Base-by-base conservation (phyloP, 2,797 vertebrate species). In the Aphelocoma californica region DNA sequence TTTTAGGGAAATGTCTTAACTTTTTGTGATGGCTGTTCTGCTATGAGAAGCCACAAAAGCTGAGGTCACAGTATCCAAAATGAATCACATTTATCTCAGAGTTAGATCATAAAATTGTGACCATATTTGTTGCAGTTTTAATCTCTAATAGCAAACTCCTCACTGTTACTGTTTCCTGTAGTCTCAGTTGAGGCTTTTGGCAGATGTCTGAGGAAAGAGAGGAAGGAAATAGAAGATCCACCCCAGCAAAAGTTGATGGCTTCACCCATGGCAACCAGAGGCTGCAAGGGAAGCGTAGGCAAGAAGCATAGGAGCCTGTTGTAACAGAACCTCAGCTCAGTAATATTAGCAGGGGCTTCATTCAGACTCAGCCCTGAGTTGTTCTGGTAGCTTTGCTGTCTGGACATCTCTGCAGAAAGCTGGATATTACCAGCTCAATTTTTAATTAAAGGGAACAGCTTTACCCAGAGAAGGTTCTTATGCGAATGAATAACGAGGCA, bases 181-280 rank as follows among this genome's bases (percentile, higher is more conserved):
- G 60, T 18, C 66, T 95, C 60, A 91, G 62, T 73, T 70, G 90
- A 81, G 87, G 79, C 32, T 92, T 95, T 89, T 94, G 94, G 86
- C 81, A 84, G n/a, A 9, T 91, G 79, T 51, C 48, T 92, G 82
- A 95, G 96, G 94, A 97, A 96, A 91, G 34, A 83, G 44, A 96
- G 94, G 96, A 97, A 97, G 94, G 94, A 97, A 97, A 44, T 65
- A 86, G 80, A 95, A 93, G 72, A 75, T 81, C 93, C 84, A 93
- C 88, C 84, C 89, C 73, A 91, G 69, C 92, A 58, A 85, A 94
- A 84, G 90, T 42, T 84, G 73, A 51, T 94, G 82, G 73, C 44
- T 95, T 95, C 80, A 72, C 36, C 81, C 88, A 6, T 81, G 93
- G 90, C 90, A 95, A 94, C 83, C 64, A 67, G 40, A 85, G 83